Percentiles rank a stretch among this genome's conserved stretches.
phyloP scores from a whole-genome alignment of 1,140 invertebrate genomes.

The Ceratosolen fusciceps region DNA sequence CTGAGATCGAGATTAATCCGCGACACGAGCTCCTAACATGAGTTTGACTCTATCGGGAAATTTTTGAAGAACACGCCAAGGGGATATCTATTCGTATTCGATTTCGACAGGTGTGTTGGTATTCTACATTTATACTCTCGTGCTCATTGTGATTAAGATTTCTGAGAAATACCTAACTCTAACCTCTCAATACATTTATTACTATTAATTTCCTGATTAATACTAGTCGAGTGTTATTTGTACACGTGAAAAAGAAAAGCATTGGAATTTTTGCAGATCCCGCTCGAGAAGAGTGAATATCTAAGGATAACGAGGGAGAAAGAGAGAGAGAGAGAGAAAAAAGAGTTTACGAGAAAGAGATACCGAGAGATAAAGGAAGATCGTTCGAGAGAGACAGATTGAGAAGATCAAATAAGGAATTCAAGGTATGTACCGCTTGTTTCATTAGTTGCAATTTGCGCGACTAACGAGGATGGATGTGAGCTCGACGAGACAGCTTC shows the following conservation, averaged over 20 bases:
- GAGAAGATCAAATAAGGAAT: neutral
- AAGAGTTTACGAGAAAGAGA: slow-evolving; percentile 1
- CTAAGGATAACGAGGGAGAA: neutral
- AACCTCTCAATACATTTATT: neutral
- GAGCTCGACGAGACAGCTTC: neutral
- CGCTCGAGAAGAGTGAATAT: neutral
- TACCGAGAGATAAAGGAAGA: neutral
- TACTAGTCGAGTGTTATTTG: neutral
- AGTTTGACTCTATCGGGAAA: neutral
- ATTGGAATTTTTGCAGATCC: neutral
- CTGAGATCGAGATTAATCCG: neutral
- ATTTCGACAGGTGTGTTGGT: neutral
- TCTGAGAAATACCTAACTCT: neutral
- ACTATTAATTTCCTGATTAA: neutral
- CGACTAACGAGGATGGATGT: neutral
- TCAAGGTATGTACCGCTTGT: slow-evolving; percentile 8
- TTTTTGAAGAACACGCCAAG: neutral
- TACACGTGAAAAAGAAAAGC: neutral
- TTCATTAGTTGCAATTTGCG: slow-evolving; percentile 4
- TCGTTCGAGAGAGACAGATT: neutral
- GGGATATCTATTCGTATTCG: neutral
- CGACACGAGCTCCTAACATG: neutral
- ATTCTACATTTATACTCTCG: neutral
- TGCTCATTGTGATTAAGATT: neutral
- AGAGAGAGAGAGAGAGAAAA: neutral